Conservation (phyloP, 2,797 vertebrate genomes). For the Chrosomus eos region DNA sequence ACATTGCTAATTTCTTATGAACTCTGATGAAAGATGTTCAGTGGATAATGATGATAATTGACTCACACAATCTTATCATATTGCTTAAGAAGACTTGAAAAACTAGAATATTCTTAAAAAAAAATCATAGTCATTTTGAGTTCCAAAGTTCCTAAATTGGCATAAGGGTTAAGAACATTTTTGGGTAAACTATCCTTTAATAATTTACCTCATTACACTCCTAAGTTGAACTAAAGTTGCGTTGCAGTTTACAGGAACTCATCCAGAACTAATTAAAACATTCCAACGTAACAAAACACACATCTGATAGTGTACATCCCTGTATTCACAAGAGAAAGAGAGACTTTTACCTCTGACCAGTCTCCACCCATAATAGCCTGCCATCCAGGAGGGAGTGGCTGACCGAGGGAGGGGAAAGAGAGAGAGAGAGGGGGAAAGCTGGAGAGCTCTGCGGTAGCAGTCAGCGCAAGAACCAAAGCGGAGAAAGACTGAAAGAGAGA, state of each 20-base stretch:
- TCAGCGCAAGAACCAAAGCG: slow-evolving; percentile 54
- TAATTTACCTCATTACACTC: slow-evolving; percentile 44
- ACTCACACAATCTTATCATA: background rate
- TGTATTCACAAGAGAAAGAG: slow-evolving; percentile 34
- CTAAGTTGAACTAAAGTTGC: slow-evolving; percentile 38
- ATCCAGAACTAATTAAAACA: slow-evolving; percentile 41
- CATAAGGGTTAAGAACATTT: background rate
- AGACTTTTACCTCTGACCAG: slow-evolving; percentile 59
- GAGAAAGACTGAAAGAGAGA: slow-evolving; percentile 42
- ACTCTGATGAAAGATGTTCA: background rate
- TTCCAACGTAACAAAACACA: slow-evolving; percentile 25
- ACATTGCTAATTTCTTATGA: background rate
- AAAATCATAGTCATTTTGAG: too few species aligned
- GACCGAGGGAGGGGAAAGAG: slow-evolving; percentile 42
- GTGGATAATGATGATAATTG: background rate
- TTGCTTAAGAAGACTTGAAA: background rate
- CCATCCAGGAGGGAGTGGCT: slow-evolving; percentile 58
- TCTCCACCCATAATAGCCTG: slow-evolving; percentile 60
- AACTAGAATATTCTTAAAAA: background rate
- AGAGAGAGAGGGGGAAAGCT: slow-evolving; percentile 46
- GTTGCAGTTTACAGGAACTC: background rate
- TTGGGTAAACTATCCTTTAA: slow-evolving; percentile 6
- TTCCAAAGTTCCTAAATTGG: background rate
- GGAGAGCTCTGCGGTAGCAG: slow-evolving; percentile 61
- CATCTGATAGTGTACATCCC: slow-evolving; percentile 2